Conservation (phyloP, 2,797 vertebrate species). For the Cuniculus paca region DNA sequence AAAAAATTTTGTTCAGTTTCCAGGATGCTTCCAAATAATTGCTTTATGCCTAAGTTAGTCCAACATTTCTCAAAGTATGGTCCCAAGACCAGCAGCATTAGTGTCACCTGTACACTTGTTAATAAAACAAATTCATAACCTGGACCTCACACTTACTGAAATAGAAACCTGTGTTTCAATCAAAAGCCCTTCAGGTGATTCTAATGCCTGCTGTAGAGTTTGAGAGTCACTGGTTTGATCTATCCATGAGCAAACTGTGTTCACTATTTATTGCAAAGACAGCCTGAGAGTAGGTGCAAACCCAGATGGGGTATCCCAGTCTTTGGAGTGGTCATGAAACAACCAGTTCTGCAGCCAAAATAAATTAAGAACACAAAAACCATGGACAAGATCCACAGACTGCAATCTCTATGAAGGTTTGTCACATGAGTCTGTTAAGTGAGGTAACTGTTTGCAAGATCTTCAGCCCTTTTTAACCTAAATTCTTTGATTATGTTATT, state of each 20-base stretch:
- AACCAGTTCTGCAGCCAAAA: background rate
- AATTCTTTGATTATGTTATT: conserved; percentile 15
- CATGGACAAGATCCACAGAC: background rate
- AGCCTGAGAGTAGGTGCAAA: background rate
- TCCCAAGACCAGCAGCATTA: background rate
- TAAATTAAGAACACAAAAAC: background rate
- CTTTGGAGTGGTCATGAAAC: background rate
- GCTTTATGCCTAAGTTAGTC: background rate
- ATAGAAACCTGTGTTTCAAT: background rate
- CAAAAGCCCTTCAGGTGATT: background rate
- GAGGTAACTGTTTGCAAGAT: background rate
- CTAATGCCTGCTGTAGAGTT: background rate
- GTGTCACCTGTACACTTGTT: background rate
- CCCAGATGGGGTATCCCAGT: background rate
- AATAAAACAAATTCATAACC: background rate
- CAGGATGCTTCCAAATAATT: background rate
- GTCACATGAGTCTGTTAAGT: background rate
- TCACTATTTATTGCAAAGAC: background rate
- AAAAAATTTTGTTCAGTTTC: background rate
- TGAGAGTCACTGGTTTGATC: background rate
- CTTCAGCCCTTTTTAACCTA: background rate
- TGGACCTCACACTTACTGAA: background rate
- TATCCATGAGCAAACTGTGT: background rate
- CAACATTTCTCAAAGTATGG: background rate
- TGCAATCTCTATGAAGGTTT: background rate